These are phyloP conservation scores for Catocala nupta DNA, from an alignment of 2,888 invertebrate genomes.

Conservation along the genomic window DNA sequence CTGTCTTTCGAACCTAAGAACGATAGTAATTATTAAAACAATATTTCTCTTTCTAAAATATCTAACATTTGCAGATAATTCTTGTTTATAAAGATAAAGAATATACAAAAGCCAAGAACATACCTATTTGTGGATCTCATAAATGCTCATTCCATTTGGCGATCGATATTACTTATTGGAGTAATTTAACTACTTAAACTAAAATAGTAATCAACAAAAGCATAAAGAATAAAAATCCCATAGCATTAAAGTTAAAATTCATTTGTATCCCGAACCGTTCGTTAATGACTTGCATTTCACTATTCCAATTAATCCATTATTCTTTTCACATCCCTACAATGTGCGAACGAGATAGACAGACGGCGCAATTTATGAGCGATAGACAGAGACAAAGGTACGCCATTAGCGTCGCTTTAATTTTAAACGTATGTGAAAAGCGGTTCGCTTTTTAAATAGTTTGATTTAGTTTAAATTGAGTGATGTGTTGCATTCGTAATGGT, in stretches of 20 bases:
- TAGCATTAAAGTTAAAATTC: constrained; percentile 35
- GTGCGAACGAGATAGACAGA: constrained; percentile 43
- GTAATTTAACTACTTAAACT: no score
- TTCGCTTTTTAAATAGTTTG: constrained; percentile 56
- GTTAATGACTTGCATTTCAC: constrained; percentile 59
- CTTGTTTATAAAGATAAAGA: no score
- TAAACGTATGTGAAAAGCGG: constrained; percentile 50
- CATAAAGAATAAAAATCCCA: constrained; percentile 14
- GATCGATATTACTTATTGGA: no score
- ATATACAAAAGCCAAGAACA: no score
- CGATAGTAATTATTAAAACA: no score
- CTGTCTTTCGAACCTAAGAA: no score
- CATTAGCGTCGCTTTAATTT: constrained; percentile 58
- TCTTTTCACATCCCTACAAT: constrained; percentile 54
- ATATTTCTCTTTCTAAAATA: no score
- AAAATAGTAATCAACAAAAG: constrained; percentile 6
- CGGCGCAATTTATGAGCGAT: neutral
- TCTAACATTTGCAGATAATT: no score
- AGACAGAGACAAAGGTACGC: constrained; percentile 42
- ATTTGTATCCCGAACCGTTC: constrained; percentile 48
- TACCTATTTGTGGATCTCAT: no score
- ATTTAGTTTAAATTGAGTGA: constrained; percentile 58
- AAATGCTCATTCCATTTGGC: no score
- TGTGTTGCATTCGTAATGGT: constrained; percentile 55
- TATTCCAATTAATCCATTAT: constrained; percentile 57